Base-by-base conservation (phyloP, 2,888 invertebrate species). In the Tetranychus truncatus region DNA sequence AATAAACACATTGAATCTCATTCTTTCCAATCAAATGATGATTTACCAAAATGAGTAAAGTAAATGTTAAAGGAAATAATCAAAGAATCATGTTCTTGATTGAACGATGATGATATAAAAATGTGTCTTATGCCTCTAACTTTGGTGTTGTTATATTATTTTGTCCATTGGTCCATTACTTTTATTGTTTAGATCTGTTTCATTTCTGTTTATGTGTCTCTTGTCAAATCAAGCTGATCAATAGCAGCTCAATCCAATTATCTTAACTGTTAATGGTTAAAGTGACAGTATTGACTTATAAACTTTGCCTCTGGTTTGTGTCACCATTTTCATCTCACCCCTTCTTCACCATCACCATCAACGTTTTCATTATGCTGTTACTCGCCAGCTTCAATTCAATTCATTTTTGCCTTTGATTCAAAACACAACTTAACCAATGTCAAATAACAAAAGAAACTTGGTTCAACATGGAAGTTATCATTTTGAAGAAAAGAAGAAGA, bases 221-320 rank as follows among this genome's bases (percentile, higher is more conserved):
- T 55, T 55, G 55, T 55, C 55, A 55, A 55, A 55, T 55, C 55
- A 55, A 55, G 11, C 55, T 55, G 55, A 55, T 55, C 55, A 55
- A 55, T 55, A 55, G 55, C 55, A 55, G 55, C 55, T 55, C 55
- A 55, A 55, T 55, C 55, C 55, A 55, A 55, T 55, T 55, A 55
- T 55, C 55, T 55, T 55, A 55, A 55, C 55, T 55, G 55, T 55
- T 55, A 55, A 55, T 55, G 55, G 55, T 55, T 55, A 55, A 55
- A 55, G 9, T 55, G 55, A 55, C 55, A 55, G 55, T 15, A 55
- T 15, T 55, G 55, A 55, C 55, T 55, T 55, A 15, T 55, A 9
- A 15, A 15, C 55, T 15, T 55, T 15, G 15, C 15, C 55, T 55
- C 55, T 55, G 11, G 15, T 55, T 55, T 55, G 55, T 55, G 15